Base-by-base conservation (phyloP, 2,797 vertebrate genomes). In the Takifugu rubripes region DNA sequence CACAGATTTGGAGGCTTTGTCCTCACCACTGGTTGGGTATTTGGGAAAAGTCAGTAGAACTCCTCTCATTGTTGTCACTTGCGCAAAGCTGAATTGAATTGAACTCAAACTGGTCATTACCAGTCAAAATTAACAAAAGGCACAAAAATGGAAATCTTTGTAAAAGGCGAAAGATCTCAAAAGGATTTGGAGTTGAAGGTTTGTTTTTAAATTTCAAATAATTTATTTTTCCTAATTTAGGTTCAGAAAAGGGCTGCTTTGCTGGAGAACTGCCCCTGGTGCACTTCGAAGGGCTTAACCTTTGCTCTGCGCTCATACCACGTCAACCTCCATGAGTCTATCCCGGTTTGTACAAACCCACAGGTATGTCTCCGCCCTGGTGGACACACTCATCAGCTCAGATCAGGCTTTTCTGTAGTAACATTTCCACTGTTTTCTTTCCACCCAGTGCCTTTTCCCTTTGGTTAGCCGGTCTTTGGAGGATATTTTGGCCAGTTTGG, bases 31-130 rank as follows among this genome's bases (percentile, higher is more conserved):
- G 93, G 94, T 84, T 92, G 96, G 96, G 94, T 98, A 92, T 95
- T 96, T 96, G 95, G 95, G 94, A 96, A 97, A 99, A 98, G 96
- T 99, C 94, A 98, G 96, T 99, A 93, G 85, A 92, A 89, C 93
- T 94, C 86, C 91, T 92, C 92, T 92, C 87, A 79, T 81, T 77
- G 52, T 80, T 89, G 89, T 92, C 94, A 91, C 92, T 72, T 90
- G 93, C 94, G 93, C 94, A 97, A 94, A 98, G 93, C 90, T 89
- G 89, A 91, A 85, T 89, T 87, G 27, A 61, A 78, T 21, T 64
- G 70, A 78, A 77, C 58, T 61, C 31, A 71, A 46, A 77, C 16
- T 66, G n/a, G 5, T 46, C 81, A 81, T 78, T 81, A 64, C 70
- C 69, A 75, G 59, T 64, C 68, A 25, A 81, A 79, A 83, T 66